Evolutionary conservation across 2,113 vertebrate species (phyloP).

Genomic region (Notarius quadriscutis): DNA sequence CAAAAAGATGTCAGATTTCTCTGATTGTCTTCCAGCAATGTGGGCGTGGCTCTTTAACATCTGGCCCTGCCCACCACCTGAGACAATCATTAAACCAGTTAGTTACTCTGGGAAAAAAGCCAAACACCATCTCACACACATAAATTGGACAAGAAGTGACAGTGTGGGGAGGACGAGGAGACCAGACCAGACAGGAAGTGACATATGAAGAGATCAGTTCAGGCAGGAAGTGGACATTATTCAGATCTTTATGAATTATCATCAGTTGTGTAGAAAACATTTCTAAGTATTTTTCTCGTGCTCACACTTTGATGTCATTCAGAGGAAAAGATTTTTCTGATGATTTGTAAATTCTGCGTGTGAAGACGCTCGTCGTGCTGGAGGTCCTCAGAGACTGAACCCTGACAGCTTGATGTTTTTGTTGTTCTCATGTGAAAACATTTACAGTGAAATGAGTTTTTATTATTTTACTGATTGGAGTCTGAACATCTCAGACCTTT

Average conservation of each 20-base stretch:
- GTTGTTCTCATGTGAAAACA: slow-evolving; percentile 28
- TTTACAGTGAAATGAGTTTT: neutral
- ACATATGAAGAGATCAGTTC: neutral
- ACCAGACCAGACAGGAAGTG: neutral
- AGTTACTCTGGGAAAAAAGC: slow-evolving; percentile 32
- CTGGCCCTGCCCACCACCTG: slow-evolving; percentile 16
- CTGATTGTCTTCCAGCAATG: slow-evolving; percentile 42
- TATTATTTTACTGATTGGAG: neutral
- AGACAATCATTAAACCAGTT: slow-evolving; percentile 34
- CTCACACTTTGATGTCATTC: slow-evolving; percentile 56
- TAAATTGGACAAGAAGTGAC: neutral
- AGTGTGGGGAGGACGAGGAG: neutral
- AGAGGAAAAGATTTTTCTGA: slow-evolving; percentile 53
- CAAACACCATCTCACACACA: neutral
- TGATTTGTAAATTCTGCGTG: slow-evolving; percentile 48
- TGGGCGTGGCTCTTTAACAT: slow-evolving; percentile 16
- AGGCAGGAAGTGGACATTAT: slow-evolving; percentile 41
- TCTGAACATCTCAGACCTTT: neutral
- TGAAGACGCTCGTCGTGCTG: neutral
- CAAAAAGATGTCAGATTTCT: slow-evolving; percentile 37
- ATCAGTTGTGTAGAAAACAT: slow-evolving; percentile 70
- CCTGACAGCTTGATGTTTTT: slow-evolving; percentile 24
- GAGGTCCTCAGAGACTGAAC: neutral
- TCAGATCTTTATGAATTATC: slow-evolving; percentile 64
- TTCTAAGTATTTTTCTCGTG: slow-evolving; percentile 66